phyloP scores from a whole-genome alignment of 2,113 vertebrate species.

The Chloroceryle aenea region DNA sequence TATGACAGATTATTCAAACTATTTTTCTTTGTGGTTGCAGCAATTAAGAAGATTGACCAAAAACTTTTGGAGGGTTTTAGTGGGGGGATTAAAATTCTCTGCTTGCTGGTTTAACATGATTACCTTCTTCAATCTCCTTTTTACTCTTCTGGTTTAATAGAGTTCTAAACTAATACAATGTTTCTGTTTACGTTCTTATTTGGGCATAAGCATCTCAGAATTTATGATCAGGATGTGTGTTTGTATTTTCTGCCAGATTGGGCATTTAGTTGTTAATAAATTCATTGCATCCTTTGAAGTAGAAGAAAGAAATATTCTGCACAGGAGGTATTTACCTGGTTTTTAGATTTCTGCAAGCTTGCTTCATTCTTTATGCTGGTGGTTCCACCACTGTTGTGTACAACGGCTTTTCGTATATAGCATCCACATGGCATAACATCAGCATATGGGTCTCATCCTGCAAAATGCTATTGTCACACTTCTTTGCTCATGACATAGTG shows the following conservation, averaged over 20 bases:
- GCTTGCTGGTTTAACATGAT: background rate
- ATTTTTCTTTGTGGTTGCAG: slow-evolving; percentile 59
- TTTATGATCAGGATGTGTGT: background rate
- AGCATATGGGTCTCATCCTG: background rate
- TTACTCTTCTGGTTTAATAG: background rate
- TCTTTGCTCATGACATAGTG: rapidly evolving
- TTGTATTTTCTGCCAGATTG: background rate
- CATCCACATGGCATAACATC: rapidly evolving
- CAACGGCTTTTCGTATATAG: background rate
- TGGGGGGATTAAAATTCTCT: background rate
- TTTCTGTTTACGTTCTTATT: slow-evolving; percentile 15
- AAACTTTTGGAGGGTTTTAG: background rate
- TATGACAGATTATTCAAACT: slow-evolving; percentile 32
- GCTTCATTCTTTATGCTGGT: background rate
- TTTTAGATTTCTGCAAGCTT: background rate
- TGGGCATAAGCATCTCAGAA: background rate
- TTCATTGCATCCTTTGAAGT: background rate
- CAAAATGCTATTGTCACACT: background rate
- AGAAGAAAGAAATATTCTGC: background rate
- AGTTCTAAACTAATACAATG: background rate
- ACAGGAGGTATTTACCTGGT: background rate
- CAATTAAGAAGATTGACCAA: slow-evolving; percentile 37
- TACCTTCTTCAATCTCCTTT: background rate
- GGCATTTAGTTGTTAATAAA: background rate
- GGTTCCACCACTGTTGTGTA: background rate